Percentiles rank a stretch among this genome's conserved stretches.
Conservation (phyloP, 2,797 vertebrate genomes). For the Carduelis carduelis region DNA sequence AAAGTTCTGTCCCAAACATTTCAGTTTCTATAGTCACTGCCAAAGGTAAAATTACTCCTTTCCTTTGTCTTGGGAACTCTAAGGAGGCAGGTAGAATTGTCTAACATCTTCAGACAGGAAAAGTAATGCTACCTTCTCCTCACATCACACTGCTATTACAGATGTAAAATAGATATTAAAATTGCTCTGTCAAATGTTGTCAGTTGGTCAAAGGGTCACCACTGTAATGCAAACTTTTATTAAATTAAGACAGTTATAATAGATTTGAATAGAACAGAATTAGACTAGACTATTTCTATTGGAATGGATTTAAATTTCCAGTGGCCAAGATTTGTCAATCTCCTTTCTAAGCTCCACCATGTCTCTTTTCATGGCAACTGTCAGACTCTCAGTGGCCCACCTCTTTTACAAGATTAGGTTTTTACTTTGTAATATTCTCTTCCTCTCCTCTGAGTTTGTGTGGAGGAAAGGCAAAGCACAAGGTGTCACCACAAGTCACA, state of each 20-base stretch:
- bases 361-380: background rate
- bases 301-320: background rate
- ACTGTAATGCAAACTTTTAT: background rate
- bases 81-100: background rate
- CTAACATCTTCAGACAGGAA: background rate
- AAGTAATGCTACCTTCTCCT: background rate
- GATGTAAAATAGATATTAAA: background rate
- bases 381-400: background rate
- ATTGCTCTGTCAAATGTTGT: background rate
- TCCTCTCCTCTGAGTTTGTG: background rate
- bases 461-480: background rate
- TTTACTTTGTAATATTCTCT: background rate
- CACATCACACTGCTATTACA: background rate
- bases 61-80: background rate
- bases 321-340: background rate
- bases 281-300: background rate
- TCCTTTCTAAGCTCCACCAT: background rate
- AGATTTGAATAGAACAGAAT: background rate
- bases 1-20: background rate
- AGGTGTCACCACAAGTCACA: background rate
- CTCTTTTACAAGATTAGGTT: background rate
- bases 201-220: background rate
- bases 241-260: background rate
- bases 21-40: background rate
- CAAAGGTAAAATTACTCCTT: background rate